Percentiles rank a stretch among this genome's conserved stretches.
phyloP scores from a whole-genome alignment of 2,797 vertebrate genomes.

The Apogon talboti region DNA sequence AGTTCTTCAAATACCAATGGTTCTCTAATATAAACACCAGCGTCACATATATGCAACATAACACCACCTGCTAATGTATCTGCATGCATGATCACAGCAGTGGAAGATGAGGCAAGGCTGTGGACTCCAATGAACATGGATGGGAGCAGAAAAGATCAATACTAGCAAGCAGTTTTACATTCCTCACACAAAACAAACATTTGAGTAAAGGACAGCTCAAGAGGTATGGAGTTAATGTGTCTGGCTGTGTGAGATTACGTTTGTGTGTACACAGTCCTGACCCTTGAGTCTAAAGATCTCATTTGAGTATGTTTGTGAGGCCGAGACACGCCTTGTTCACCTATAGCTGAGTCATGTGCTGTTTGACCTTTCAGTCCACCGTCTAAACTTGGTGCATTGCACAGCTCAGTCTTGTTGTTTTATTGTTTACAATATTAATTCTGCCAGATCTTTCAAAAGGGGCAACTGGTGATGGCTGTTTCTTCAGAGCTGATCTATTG shows the following conservation, averaged over 20 bases:
- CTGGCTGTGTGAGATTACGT: slow-evolving; percentile 19
- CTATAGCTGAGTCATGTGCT: slow-evolving; percentile 33
- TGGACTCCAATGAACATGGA: slow-evolving; percentile 21
- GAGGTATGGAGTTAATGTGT: slow-evolving; percentile 27
- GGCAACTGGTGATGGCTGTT: too few relatives aligned
- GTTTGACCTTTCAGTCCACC: slow-evolving; percentile 45
- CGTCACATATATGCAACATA: slow-evolving; percentile 5
- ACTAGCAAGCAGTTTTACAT: slow-evolving; percentile 35
- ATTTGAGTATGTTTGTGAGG: slow-evolving; percentile 26
- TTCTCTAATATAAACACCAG: neutral
- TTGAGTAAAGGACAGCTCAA: slow-evolving; percentile 23
- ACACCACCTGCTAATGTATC: slow-evolving; percentile 16
- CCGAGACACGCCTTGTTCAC: slow-evolving; percentile 19
- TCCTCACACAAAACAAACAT: slow-evolving; percentile 42
- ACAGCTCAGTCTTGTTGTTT: slow-evolving; percentile 31
- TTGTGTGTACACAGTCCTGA: slow-evolving; percentile 42
- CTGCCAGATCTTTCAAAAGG: slow-evolving; percentile 34
- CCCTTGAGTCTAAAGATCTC: slow-evolving; percentile 37
- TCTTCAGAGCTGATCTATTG: slow-evolving; percentile 53
- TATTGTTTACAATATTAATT: slow-evolving; percentile 45
- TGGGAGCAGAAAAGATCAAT: slow-evolving; percentile 13
- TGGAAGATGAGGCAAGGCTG: slow-evolving; percentile 34
- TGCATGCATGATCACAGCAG: slow-evolving; percentile 59
- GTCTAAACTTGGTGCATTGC: slow-evolving; percentile 26
- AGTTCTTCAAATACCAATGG: too few relatives aligned